These are phyloP conservation scores for Eupithecia pulchellata DNA, from an alignment of 2,888 invertebrate genomes.

Conservation along the genomic window DNA sequence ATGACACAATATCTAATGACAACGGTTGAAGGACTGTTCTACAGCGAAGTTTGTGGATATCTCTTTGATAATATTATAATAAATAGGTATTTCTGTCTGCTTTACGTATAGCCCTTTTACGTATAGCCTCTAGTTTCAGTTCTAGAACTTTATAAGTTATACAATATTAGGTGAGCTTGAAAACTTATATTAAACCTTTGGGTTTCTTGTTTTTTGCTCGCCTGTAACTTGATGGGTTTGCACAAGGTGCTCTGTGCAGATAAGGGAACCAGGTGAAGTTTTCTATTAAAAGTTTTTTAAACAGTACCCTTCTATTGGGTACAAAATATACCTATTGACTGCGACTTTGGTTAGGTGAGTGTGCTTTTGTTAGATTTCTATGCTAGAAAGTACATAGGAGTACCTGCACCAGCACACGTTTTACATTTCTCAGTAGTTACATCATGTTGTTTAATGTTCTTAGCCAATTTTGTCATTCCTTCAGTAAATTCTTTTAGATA, in stretches of 20 bases:
- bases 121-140: slow-evolving; percentile 31
- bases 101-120: no score
- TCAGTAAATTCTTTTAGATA: no score
- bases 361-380: not conserved
- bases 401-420: no score
- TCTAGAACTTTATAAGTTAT: slow-evolving; percentile 21
- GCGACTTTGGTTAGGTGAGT: not conserved
- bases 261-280: slow-evolving; percentile 21
- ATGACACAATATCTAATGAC: not conserved
- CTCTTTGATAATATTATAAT: not conserved
- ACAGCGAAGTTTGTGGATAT: not conserved
- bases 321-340: not conserved
- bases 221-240: slow-evolving; percentile 38
- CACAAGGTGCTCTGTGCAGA: slow-evolving; percentile 17
- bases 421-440: no score
- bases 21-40: not conserved
- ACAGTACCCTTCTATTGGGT: not conserved
- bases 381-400: not conserved
- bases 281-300: slow-evolving; percentile 26
- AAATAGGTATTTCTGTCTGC: not conserved
- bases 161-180: slow-evolving; percentile 20
- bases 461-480: no score
- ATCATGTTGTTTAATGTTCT: no score
- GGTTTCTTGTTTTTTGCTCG: slow-evolving; percentile 37
- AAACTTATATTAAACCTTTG: slow-evolving; percentile 46